Evolutionary conservation across 23 tunicate species (phyloP).

Genomic region (Pegea sp.): DNA sequence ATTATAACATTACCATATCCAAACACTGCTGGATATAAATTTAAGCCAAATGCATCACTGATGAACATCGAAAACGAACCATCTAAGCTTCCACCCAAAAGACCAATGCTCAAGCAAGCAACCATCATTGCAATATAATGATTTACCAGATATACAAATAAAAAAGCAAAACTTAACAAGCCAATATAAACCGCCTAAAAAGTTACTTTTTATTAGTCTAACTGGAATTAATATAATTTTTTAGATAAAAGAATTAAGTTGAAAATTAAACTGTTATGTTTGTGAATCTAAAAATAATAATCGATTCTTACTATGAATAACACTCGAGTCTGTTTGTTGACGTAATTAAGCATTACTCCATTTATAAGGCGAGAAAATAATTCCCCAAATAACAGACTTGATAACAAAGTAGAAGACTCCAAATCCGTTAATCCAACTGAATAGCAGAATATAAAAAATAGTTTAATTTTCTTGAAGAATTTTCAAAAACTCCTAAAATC

Average conservation of each 20-base stretch:
- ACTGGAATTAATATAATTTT: neutral
- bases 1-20: conserved; percentile 1
- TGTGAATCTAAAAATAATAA: too few species aligned
- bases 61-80: conserved; percentile 10
- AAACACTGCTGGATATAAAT: conserved; percentile 5
- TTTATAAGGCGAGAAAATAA: neutral
- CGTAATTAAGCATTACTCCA: neutral
- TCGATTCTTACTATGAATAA: neutral
- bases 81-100: conserved; percentile 8
- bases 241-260: neutral
- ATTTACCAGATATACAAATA: neutral
- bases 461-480: neutral
- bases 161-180: neutral
- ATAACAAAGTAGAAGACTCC: neutral
- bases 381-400: neutral
- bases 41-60: conserved; percentile 8
- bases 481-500: too few species aligned
- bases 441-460: neutral
- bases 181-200: neutral
- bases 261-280: too few species aligned
- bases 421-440: neutral
- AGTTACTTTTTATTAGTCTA: neutral
- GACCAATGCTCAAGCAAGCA: conserved; percentile 3
- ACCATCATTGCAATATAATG: conserved; percentile 2
- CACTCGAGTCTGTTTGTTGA: neutral